Percentiles rank a stretch among this genome's conserved stretches.
Evolutionary conservation across 2,113 vertebrate genomes (phyloP).

Genomic region (Phoxinus phoxinus): DNA sequence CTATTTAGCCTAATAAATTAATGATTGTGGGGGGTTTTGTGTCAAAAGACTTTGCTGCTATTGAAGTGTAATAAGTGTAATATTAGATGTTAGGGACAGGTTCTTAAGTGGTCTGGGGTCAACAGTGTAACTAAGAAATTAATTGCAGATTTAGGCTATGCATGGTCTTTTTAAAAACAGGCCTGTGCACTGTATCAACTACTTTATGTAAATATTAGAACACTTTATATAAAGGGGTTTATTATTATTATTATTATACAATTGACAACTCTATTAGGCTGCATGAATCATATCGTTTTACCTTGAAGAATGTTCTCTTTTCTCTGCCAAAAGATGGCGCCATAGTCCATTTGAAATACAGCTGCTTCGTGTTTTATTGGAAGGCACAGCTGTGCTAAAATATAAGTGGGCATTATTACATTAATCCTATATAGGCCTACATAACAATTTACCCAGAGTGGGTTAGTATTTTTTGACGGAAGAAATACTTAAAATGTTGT

Average conservation of each 20-base stretch:
- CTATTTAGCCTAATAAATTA: too few relatives aligned
- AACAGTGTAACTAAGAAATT: neutral
- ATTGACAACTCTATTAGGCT: neutral
- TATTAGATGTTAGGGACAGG: neutral
- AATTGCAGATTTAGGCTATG: neutral
- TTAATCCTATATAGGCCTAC: neutral
- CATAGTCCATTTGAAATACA: conserved; percentile 6
- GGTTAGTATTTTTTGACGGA: neutral
- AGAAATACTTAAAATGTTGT: neutral
- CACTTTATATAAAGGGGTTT: neutral
- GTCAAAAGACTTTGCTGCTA: neutral
- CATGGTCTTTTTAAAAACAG: neutral
- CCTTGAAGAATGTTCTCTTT: neutral
- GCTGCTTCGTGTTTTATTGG: neutral
- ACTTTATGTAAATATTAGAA: neutral
- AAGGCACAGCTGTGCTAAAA: neutral
- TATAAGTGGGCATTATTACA: neutral
- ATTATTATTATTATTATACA: neutral
- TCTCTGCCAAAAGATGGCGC: conserved; percentile 49
- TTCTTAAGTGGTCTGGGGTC: neutral
- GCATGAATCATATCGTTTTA: neutral
- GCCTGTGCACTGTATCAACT: neutral
- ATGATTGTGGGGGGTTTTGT: neutral
- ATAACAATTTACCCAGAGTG: neutral
- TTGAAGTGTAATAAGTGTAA: neutral